A percentile compares a stretch with the other conserved stretches of the same genome.
Conservation (phyloP, 2,888 invertebrate species). For the Melitaea athalia region DNA sequence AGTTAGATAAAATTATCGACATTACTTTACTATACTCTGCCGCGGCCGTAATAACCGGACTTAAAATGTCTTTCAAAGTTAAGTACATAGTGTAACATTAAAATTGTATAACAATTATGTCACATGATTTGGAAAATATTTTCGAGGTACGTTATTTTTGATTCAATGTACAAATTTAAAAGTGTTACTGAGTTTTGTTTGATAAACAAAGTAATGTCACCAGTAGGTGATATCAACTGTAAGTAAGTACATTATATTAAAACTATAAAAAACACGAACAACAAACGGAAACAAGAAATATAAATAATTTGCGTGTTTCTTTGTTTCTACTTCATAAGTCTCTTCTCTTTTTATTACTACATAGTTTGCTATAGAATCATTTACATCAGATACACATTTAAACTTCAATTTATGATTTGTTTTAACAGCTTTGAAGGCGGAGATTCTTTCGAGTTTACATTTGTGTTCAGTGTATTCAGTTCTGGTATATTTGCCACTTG, state of each 20-base stretch:
- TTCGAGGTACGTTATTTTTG: conserved; percentile 29
- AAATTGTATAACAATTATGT: conserved; percentile 22
- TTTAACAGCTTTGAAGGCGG: no score
- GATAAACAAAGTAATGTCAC: neutral
- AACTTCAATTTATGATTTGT: no score
- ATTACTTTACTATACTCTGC: conserved; percentile 8
- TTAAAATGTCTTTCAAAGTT: neutral
- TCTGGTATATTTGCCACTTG: no score
- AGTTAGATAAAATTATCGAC: conserved; percentile 61
- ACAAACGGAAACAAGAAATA: no score
- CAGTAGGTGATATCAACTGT: neutral
- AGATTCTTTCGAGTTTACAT: no score
- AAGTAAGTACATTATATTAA: neutral
- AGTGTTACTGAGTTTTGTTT: neutral
- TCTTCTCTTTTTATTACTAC: no score
- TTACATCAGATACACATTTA: no score
- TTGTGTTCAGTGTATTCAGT: no score
- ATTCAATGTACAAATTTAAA: neutral
- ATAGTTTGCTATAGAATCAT: no score
- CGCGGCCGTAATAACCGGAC: conserved; percentile 4
- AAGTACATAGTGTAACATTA: conserved; percentile 12
- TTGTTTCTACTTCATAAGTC: no score
- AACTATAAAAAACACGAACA: no score
- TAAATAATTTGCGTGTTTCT: no score
- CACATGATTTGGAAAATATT: conserved; percentile 30